Conservation (phyloP, 2,113 vertebrate genomes). For the Regulus satrapa region DNA sequence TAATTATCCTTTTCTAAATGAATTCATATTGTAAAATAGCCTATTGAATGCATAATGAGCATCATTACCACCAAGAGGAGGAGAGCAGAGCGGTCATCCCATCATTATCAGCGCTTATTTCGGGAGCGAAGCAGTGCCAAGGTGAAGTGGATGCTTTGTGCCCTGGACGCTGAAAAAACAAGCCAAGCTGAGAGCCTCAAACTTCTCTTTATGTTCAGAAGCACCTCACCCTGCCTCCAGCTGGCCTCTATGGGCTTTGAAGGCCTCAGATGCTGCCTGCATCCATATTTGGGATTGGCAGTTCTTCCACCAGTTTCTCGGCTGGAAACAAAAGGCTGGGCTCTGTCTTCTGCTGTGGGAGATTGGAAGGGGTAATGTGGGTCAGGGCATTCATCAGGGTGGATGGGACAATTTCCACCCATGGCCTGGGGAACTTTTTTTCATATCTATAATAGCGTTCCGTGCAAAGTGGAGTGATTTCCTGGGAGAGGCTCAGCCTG, state of each 20-base stretch:
- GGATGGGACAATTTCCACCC: background rate
- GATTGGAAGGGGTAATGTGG: background rate
- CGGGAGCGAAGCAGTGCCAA: background rate
- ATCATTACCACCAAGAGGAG: slow-evolving; percentile 44
- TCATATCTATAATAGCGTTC: background rate
- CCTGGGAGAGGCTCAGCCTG: background rate
- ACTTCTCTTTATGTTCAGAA: background rate
- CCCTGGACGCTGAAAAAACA: background rate
- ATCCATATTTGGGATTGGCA: background rate
- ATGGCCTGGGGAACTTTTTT: background rate
- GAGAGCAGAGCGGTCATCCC: slow-evolving; percentile 7
- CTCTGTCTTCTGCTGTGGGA: background rate
- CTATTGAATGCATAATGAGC: slow-evolving; percentile 51
- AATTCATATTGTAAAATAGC: slow-evolving; percentile 63
- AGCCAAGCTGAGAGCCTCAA: background rate
- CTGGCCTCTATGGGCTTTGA: background rate
- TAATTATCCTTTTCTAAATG: slow-evolving; percentile 71
- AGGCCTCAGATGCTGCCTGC: background rate
- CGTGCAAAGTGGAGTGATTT: background rate
- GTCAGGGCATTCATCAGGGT: background rate
- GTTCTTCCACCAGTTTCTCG: background rate
- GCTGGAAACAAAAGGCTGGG: background rate
- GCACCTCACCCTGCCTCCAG: background rate
- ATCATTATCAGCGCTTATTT: slow-evolving; percentile 33
- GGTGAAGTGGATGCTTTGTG: background rate